phyloP scores from a whole-genome alignment of 1,140 invertebrate genomes.

The Papilio helenus region DNA sequence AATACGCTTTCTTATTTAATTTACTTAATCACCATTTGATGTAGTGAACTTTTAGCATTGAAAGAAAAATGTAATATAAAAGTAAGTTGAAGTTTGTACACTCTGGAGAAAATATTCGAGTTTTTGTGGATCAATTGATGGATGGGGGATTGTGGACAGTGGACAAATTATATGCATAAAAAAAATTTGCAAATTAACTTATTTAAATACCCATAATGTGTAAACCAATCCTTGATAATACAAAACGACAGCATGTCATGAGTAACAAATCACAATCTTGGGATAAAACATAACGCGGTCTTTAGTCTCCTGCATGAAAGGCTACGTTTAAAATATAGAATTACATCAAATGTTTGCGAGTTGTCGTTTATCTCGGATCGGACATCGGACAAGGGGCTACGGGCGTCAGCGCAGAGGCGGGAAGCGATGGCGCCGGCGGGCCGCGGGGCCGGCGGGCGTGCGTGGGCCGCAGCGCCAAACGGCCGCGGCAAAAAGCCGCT shows the following conservation, averaged over 20 bases:
- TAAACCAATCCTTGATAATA: background rate
- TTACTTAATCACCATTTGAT: background rate
- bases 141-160: no score
- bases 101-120: background rate
- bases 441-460: slow-evolving; percentile 53
- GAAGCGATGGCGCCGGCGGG: slow-evolving; percentile 67
- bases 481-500: slow-evolving; percentile 67
- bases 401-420: slow-evolving; percentile 55
- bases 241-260: slow-evolving; percentile 29
- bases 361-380: slow-evolving; percentile 65
- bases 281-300: background rate
- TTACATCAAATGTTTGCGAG: slow-evolving; percentile 70
- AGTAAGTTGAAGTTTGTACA: background rate
- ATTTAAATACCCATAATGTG: no score
- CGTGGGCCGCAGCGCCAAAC: slow-evolving; percentile 68
- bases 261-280: background rate
- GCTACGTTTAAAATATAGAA: slow-evolving; percentile 52
- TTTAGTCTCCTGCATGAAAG: slow-evolving; percentile 29
- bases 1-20: slow-evolving; percentile 19
- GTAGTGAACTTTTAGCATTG: background rate
- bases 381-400: slow-evolving; percentile 35
- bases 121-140: background rate
- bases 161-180: background rate
- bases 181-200: background rate
- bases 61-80: background rate